Base-by-base conservation (phyloP, 2,113 vertebrate genomes). In the Regulus satrapa region DNA sequence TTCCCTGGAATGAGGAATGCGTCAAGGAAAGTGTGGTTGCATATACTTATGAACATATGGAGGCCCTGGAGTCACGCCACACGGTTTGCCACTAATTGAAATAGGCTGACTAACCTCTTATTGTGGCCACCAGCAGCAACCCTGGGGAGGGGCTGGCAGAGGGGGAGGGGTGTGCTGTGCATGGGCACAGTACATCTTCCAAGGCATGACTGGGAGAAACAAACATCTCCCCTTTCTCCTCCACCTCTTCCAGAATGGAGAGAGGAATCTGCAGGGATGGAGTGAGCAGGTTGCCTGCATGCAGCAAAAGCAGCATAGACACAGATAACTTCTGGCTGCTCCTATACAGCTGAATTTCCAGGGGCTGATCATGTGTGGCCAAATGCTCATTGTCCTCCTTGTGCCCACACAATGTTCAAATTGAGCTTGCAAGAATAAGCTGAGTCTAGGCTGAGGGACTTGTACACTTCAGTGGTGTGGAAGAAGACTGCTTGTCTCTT, bases 41-140 rank as follows among this genome's bases (percentile, higher is more conserved):
- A 46, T 88, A 76, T 88, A 68, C 72, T 90, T 56, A 82, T 64
- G 87, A 94, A 81, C 91, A 89, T 83, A 95, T 88, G 94, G 94
- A 85, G 79, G 73, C 91, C 55, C 56, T 89, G 88, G 92, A 94
- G 93, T 88, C 90, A 95, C 18, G 78, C 95, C 95, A 89, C 85
- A 85, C 3, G 10, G 93, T 74, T 86, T 93, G 86, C 96, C 92
- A 85, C 95, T 96, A 97, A 97, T 96, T 95, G 96, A 90, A 95
- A 91, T 95, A 75, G 95, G 94, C 96, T 90, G 75, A 75, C 67
- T 94, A 94, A 92, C 95, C 81, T 67, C 92, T 85, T 59, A 87
- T 94, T 97, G 93, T 94, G 97, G 97, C 95, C 64, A 86, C 80
- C 59, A 59, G 85, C 52, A 89, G 83, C 74, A 95, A 36, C 41